Percentiles rank a stretch among this genome's conserved stretches.
These are phyloP conservation scores for Pangasius djambal DNA, from an alignment of 2,797 vertebrate genomes.

Conservation along the genomic window DNA sequence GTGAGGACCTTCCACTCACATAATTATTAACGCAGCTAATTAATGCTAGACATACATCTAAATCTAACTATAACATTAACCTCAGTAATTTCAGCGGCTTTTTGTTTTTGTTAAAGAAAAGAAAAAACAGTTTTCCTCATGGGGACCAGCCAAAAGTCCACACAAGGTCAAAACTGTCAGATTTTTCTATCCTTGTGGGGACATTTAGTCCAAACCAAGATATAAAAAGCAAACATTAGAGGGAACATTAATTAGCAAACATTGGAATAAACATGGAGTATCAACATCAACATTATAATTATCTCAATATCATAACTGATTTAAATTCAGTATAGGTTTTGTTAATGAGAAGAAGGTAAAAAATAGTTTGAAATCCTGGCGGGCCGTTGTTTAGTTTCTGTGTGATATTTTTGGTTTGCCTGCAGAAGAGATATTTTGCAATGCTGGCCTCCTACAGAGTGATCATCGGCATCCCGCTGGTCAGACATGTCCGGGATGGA, in stretches of 20 bases:
- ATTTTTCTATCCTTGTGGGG: background rate
- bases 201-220: background rate
- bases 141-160: background rate
- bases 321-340: background rate
- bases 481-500: conserved; percentile 45
- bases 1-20: background rate
- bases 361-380: background rate
- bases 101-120: background rate
- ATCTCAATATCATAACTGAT: background rate
- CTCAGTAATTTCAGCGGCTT: background rate
- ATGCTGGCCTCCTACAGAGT: conserved; percentile 22
- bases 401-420: conserved; percentile 9
- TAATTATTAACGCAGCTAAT: background rate
- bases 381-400: background rate
- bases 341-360: background rate
- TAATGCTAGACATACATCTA: background rate
- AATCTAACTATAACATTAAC: background rate
- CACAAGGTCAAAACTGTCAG: background rate
- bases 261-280: background rate
- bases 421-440: conserved; percentile 14
- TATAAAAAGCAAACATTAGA: background rate
- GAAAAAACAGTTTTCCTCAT: background rate
- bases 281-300: background rate
- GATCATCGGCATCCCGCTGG: conserved; percentile 21
- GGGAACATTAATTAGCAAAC: background rate